A percentile compares a stretch with the other conserved stretches of the same genome.
Conservation (phyloP, 2,113 vertebrate genomes). For the Calidris pygmaea region DNA sequence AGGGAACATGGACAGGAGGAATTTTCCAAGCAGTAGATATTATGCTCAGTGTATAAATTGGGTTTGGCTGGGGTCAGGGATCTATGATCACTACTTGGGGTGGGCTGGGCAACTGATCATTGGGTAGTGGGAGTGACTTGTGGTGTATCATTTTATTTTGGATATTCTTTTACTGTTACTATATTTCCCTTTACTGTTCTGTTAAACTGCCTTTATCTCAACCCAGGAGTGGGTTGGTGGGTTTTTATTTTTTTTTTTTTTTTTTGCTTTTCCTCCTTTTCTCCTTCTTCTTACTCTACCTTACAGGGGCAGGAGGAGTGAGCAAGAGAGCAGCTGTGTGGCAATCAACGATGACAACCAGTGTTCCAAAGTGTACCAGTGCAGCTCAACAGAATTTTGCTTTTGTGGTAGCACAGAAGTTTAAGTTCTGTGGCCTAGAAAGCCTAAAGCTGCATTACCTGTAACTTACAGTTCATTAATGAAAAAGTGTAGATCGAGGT, state of each 20-base stretch:
- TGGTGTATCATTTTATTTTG: not conserved
- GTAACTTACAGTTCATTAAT: not conserved
- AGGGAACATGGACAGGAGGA: not conserved
- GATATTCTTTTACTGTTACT: not conserved
- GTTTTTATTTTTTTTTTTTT: not conserved
- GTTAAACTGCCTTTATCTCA: not conserved
- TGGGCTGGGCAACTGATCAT: not conserved
- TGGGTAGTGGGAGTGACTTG: not conserved
- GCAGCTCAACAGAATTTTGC: not conserved
- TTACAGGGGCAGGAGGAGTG: too few relatives aligned
- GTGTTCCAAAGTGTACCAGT: not conserved
- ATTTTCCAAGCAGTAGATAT: not conserved
- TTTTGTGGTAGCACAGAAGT: not conserved
- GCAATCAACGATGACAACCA: not conserved
- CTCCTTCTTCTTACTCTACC: not conserved
- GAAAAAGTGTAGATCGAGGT: not conserved
- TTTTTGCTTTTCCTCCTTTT: not conserved
- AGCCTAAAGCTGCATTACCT: not conserved
- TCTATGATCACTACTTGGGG: not conserved
- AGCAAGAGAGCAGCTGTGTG: too few relatives aligned
- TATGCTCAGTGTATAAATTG: not conserved
- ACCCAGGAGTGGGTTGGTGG: too few relatives aligned
- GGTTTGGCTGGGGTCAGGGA: not conserved
- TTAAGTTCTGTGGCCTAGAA: not conserved
- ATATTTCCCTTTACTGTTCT: not conserved